Evolutionary conservation across 2,797 vertebrate species (phyloP).

Genomic region (Threskiornis aethiopicus): DNA sequence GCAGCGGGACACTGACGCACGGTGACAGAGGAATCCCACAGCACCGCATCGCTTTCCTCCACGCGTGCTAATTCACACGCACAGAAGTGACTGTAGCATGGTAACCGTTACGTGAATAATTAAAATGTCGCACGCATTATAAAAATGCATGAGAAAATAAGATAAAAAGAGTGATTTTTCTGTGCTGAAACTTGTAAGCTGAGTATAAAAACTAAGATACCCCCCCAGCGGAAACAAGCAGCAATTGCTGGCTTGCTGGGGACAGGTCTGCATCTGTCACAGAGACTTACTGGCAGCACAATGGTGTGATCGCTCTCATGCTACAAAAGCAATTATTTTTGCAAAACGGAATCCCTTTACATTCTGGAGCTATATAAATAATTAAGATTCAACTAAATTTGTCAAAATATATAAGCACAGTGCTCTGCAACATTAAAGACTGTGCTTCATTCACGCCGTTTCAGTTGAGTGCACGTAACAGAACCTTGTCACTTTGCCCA

Average conservation of each 20-base stretch:
- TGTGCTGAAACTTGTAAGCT: not conserved
- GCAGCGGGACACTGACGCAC: not conserved
- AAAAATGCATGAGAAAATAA: not conserved
- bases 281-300: not conserved
- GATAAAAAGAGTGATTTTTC: not conserved
- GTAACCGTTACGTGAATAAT: not conserved
- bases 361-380: not conserved
- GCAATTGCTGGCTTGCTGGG: not conserved
- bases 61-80: fast-evolving
- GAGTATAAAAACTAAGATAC: not conserved
- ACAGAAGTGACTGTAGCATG: fast-evolving
- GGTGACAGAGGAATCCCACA: not conserved
- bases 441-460: not conserved
- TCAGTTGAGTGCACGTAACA: fast-evolving
- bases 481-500: not conserved
- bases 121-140: not conserved
- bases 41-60: not conserved
- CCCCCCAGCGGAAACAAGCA: not conserved
- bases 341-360: not conserved
- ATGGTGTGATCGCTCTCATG: fast-evolving
- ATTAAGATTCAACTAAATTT: not conserved
- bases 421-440: not conserved
- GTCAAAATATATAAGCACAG: not conserved
- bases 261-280: not conserved
- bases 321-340: not conserved